Base-by-base conservation (phyloP, 2,797 vertebrate genomes). In the Danio albolineatus region DNA sequence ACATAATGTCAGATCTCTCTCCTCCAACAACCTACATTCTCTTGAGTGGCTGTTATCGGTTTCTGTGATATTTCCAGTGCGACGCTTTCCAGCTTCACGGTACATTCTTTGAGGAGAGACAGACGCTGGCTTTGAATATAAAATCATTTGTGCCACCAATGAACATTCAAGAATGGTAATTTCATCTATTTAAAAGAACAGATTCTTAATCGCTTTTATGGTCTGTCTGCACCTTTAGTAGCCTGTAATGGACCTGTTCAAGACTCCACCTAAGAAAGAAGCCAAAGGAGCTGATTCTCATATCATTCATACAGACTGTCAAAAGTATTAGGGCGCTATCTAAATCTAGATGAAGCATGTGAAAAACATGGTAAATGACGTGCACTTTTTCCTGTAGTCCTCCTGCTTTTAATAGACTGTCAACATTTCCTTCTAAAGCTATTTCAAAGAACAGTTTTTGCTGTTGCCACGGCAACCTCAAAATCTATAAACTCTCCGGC, bases 391-490 rank as follows among this genome's bases (percentile, higher is more conserved):
- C 6, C 41, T 73, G 67, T 73, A 73, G 38, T 13, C 65, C 38
- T 60, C 56, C 39, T 44, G 77, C 61, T 84, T 84, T 86, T 84
- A 83, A 84, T 84, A 83, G 79, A 73, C 76, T 76, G 66, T 83
- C 76, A 85, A 76, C 76, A 73, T 78, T 69, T 67, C 73, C 73
- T 76, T 79, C 73, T 83, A 73, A 80, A 83, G 65, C 71, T 67
- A 79, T 83, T 85, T 85, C 79, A 83, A 86, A 86, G 81, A 83
- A 74, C 73, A 62, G 72, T 70, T 86, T 59, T 75, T 78, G 71
- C 71, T 69, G 87, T 86, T 88, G 76, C 84, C 83, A 86, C 43
- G 75, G 85, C 81, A 86, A 88, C 87, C 82, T 74, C 67, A 78
- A 85, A 88, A 84, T 86, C 82, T 82, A 85, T 84, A 85, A 85